These are phyloP conservation scores for Pseudomyrmex concolor DNA, from an alignment of 1,140 invertebrate genomes.

Conservation along the genomic window DNA sequence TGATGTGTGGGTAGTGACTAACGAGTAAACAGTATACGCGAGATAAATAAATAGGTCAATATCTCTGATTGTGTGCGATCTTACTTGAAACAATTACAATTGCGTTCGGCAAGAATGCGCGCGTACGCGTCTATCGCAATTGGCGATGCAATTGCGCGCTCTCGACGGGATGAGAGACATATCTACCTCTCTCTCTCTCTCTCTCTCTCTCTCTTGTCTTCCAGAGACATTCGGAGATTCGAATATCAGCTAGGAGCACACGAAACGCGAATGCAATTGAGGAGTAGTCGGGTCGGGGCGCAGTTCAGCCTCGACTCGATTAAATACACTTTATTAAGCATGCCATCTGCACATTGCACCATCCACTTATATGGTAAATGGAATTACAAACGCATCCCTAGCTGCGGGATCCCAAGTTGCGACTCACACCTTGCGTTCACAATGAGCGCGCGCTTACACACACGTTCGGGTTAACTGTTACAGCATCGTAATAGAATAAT, in stretches of 20 bases:
- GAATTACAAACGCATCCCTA: slow-evolving; percentile 81
- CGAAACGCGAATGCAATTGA: slow-evolving; percentile 68
- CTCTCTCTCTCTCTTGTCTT: slow-evolving; percentile 12
- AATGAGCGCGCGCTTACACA: slow-evolving; percentile 40
- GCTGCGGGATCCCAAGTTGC: slow-evolving; percentile 71
- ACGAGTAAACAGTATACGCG: too few species aligned
- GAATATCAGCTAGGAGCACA: background rate
- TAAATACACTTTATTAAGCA: slow-evolving; percentile 81
- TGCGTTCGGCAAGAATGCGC: background rate
- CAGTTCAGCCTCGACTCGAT: slow-evolving; percentile 57
- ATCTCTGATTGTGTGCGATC: background rate
- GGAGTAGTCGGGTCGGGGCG: slow-evolving; percentile 56
- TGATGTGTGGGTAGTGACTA: too few species aligned
- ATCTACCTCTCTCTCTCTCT: background rate
- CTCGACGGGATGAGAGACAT: slow-evolving; percentile 22
- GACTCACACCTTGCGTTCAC: slow-evolving; percentile 76
- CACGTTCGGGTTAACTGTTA: slow-evolving; percentile 34
- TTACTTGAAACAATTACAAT: background rate
- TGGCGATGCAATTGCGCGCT: slow-evolving; percentile 67
- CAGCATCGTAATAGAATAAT: slow-evolving; percentile 48
- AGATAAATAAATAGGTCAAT: background rate
- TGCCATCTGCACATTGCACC: slow-evolving; percentile 73
- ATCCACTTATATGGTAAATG: slow-evolving; percentile 80
- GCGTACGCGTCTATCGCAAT: slow-evolving; percentile 37
- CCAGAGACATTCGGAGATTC: slow-evolving; percentile 43